A percentile compares a stretch with the other conserved stretches of the same genome.
Evolutionary conservation across 2,888 invertebrate species (phyloP).

Genomic region (Leptinotarsa peninsularis): DNA sequence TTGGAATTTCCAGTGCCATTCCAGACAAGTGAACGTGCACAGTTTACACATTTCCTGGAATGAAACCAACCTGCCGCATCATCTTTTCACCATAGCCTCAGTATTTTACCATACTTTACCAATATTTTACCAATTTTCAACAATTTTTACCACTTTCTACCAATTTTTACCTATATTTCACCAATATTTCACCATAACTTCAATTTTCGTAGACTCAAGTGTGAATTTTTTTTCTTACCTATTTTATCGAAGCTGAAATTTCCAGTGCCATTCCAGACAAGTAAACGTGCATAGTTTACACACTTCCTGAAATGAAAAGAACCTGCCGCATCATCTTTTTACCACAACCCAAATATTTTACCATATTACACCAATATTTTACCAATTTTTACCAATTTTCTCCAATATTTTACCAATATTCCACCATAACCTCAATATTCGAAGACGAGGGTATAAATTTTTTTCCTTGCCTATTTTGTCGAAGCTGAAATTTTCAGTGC

Average conservation of each 20-base stretch:
- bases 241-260: neutral
- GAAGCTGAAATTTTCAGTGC: neutral
- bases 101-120: too few species aligned
- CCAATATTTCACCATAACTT: too few species aligned
- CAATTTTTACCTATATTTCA: too few species aligned
- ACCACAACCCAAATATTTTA: neutral
- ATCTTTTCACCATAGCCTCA: neutral
- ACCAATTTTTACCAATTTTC: too few species aligned
- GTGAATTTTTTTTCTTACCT: neutral
- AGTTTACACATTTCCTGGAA: constrained; percentile 28
- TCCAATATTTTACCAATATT: too few species aligned
- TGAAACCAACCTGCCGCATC: constrained; percentile 27
- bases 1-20: neutral
- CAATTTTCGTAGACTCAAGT: too few species aligned
- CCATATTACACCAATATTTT: too few species aligned
- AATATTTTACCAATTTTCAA: too few species aligned
- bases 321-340: constrained; percentile 30
- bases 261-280: neutral
- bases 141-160: too few species aligned
- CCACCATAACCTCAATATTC: too few species aligned
- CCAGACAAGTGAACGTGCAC: neutral
- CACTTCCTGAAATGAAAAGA: constrained; percentile 18
- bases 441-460: too few species aligned
- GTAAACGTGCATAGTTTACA: constrained; percentile 20
- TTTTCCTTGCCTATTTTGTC: neutral